Percentiles rank a stretch among this genome's conserved stretches.
These are phyloP conservation scores for Rhadina sibilatrix DNA, from an alignment of 2,113 vertebrate genomes.

Conservation along the genomic window DNA sequence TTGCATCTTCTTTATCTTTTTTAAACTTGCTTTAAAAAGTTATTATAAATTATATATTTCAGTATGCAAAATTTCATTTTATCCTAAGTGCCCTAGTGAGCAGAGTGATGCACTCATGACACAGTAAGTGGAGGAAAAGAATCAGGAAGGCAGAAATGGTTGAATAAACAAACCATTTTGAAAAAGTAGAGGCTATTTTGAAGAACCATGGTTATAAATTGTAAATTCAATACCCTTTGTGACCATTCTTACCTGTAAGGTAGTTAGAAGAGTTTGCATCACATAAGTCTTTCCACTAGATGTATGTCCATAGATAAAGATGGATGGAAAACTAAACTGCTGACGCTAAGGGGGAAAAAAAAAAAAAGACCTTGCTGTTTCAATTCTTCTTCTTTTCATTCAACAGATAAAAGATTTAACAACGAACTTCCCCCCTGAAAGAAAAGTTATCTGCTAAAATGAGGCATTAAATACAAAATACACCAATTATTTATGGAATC, in stretches of 20 bases:
- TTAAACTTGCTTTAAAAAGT: neutral
- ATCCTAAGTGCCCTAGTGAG: neutral
- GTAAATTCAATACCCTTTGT: neutral
- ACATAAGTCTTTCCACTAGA: constrained; percentile 94
- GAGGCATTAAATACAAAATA: neutral
- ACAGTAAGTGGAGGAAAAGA: neutral
- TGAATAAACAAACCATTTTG: neutral
- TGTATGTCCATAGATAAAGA: constrained; percentile 95
- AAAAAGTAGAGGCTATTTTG: neutral
- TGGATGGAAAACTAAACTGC: constrained; percentile 88
- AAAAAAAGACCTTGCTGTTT: neutral
- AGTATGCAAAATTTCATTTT: neutral
- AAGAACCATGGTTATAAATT: neutral
- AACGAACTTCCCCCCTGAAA: neutral
- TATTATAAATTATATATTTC: neutral
- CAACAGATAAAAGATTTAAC: neutral
- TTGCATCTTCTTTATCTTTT: neutral
- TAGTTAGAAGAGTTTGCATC: constrained; percentile 82
- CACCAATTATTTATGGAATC: neutral
- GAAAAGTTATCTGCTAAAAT: neutral
- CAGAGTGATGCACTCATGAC: neutral
- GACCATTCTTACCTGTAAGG: constrained; percentile 83
- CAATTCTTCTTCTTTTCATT: neutral
- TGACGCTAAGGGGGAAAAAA: constrained; percentile 70
- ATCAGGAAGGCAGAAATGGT: neutral